These are phyloP conservation scores for Incurvaria masculella DNA, from an alignment of 2,888 invertebrate genomes.

Conservation along the genomic window DNA sequence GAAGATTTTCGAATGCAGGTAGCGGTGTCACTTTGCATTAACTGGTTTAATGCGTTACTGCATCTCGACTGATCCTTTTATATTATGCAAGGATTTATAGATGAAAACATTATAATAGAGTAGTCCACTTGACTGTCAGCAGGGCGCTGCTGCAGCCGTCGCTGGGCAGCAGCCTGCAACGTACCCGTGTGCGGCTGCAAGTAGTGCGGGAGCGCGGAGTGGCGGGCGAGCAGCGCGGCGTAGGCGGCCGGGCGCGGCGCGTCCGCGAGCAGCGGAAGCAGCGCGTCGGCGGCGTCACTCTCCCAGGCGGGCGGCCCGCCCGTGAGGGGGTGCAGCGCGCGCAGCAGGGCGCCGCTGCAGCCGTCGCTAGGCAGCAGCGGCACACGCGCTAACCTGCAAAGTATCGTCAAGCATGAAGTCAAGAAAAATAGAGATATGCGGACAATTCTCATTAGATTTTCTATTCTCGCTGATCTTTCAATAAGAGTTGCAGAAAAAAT, in stretches of 20 bases:
- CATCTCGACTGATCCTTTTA: too few relatives aligned
- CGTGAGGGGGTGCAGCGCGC: background rate
- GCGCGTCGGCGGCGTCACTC: constrained; percentile 4
- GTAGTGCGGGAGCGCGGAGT: constrained; percentile 26
- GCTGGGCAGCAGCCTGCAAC: constrained; percentile 19
- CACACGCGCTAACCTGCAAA: constrained; percentile 16
- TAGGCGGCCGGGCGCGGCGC: background rate
- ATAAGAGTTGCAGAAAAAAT: too few relatives aligned
- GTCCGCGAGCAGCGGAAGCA: constrained; percentile 24
- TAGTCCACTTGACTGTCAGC: too few relatives aligned
- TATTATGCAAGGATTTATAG: too few relatives aligned
- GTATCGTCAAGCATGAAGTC: too few relatives aligned
- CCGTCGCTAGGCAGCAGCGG: constrained; percentile 18
- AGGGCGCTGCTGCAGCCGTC: background rate
- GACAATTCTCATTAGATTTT: too few relatives aligned
- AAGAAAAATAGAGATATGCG: too few relatives aligned
- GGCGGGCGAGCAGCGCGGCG: constrained; percentile 15
- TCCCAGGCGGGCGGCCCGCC: constrained; percentile 6
- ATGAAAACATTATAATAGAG: too few relatives aligned
- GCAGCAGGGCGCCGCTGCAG: background rate
- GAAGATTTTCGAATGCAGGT: too few relatives aligned
- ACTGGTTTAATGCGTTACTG: too few relatives aligned
- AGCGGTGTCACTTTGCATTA: too few relatives aligned
- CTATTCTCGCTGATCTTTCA: too few relatives aligned
- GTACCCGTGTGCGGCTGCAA: constrained; percentile 14